Base-by-base conservation (phyloP, 2,888 invertebrate genomes). In the Ferrisia virgata region DNA sequence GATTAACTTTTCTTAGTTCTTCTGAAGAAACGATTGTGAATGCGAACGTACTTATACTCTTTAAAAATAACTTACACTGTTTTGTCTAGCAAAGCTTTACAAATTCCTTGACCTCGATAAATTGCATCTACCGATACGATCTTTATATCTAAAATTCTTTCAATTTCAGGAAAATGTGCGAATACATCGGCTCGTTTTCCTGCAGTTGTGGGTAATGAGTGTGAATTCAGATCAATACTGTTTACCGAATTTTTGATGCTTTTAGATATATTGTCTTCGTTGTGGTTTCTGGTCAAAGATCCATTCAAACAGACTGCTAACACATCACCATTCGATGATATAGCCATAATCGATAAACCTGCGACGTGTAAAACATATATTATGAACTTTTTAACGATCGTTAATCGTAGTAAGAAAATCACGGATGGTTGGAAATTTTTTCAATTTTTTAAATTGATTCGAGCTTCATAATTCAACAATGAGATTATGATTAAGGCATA, bases 51-150 rank as follows among this genome's bases (percentile, higher is more conserved):
- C n/a, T 3, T 53, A 53, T 4, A 53, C 15, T 11, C 15, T 53
- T 53, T 53, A 6, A n/a, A 39, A 90, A 91, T 90, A 89, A 93
- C 93, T 92, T 91, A n/a, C n/a, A n/a, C n/a, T 4, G 93, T 91
- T 86, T 89, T 91, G 79, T 90, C 89, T 86, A 93, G 88, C 15
- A 94, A 89, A 28, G 90, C 89, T 86, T 92, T 92, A 87, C 92
- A 93, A 85, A 94, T 91, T 1, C 94, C 94, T 86, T 90, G 90
- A 79, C 92, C 92, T 86, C 93, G 89, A 91, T 92, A 93, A 13
- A 89, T 89, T 0, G 90, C 90, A 86, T 94, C 92, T 0, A 93
- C 93, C 0, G 93, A 92, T 0, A 93, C 89, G 39, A 94, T 91
- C 87, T 92, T 92, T 13, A 93, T 89, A 80, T 92, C 92, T 79